Base-by-base conservation (phyloP, 2,113 vertebrate species). In the Psittacus erithacus region DNA sequence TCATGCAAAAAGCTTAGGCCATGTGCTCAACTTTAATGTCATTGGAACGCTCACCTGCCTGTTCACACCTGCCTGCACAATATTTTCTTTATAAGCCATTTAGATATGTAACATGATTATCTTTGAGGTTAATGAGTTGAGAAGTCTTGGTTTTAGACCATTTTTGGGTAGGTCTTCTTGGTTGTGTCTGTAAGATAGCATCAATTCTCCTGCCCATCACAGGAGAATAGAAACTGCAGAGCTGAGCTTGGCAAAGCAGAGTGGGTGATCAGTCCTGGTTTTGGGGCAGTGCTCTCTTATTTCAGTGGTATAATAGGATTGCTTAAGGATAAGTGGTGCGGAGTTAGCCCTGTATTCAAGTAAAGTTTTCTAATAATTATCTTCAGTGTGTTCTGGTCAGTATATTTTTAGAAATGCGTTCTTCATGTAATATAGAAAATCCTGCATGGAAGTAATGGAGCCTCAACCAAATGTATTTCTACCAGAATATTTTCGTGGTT, bases 191-290 rank as follows among this genome's bases (percentile, higher is more conserved):
- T n/a, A 14, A 65, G 82, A 7, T 39, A 55, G 53, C 11, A 4
- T 28, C 25, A n/a, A 28, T 25, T 67, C 46, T 64, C 7, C 0
- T 7, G 10, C 12, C 17, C 6, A 1, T 57, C 0, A 5, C 68
- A 31, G 55, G 52, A 53, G 49, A 41, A 7, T 47, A 27, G 19
- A 12, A 17, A 17, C n/a, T 17, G 63, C 64, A 59, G n/a, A 77
- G 25, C 31, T 39, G 7, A 4, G 44, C 29, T 47, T 46, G 44
- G 73, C 23, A 38, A 7, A 80, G 47, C 11, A 6, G 43, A 13
- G 9, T 18, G 67, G 44, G 7, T 64, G 29, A 38, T 33, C 60
- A 11, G 38, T 63, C 55, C 55, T 38, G 39, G n/a, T 78, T 17
- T 23, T 73, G 71, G 17, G 83, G 79, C 46, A 25, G 1, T 9